phyloP scores from a whole-genome alignment of 2,888 invertebrate species.

The Mythimna ferrago region DNA sequence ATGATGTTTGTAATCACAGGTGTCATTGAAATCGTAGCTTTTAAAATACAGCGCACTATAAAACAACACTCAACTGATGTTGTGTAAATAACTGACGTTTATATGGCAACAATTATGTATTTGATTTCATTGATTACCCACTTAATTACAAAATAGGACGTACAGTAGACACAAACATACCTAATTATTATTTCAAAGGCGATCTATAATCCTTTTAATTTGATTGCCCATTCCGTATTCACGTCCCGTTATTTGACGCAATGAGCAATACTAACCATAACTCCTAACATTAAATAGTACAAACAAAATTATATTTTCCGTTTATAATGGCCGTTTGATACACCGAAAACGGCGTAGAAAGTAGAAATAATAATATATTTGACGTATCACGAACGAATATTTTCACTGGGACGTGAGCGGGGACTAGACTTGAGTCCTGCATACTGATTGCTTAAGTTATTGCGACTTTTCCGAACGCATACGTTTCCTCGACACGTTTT shows the following conservation, averaged over 20 bases:
- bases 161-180: conserved; percentile 50
- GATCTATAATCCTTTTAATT: conserved; percentile 64
- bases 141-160: conserved; percentile 66
- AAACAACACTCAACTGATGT: conserved; percentile 32
- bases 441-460: conserved; percentile 81
- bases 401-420: conserved; percentile 84
- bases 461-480: conserved; percentile 74
- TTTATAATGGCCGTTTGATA: conserved; percentile 72
- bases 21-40: conserved; percentile 44
- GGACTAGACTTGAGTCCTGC: conserved; percentile 78
- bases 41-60: conserved; percentile 41
- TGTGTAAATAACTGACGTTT: conserved; percentile 53
- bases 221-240: conserved; percentile 65
- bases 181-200: conserved; percentile 65
- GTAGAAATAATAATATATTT: conserved; percentile 81
- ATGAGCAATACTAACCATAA: conserved; percentile 52
- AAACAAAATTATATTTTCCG: conserved; percentile 72
- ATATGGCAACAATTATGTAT: conserved; percentile 62
- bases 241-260: conserved; percentile 60
- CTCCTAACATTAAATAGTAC: conserved; percentile 47
- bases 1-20: conserved; percentile 42
- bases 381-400: conserved; percentile 80
- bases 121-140: conserved; percentile 63
- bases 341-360: conserved; percentile 85
- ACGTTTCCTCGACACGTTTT: conserved; percentile 68